phyloP scores from a whole-genome alignment of 2,113 vertebrate genomes.

The Pygoscelis antarcticus region DNA sequence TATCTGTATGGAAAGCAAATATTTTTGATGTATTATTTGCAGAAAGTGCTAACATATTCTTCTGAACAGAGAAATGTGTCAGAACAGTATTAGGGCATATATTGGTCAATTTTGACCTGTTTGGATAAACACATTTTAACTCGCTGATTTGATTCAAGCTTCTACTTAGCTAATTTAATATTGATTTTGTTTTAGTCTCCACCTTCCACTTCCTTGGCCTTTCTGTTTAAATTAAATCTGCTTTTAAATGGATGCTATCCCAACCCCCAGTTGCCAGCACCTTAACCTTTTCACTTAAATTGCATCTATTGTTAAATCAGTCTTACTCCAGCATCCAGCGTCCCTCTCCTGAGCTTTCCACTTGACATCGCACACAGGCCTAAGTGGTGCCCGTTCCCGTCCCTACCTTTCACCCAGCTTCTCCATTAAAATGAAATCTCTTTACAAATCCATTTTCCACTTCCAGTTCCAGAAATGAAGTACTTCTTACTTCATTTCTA shows the following conservation, averaged over 20 bases:
- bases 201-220: conserved; percentile 25
- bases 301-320: conserved; percentile 54
- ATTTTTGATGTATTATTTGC: not conserved
- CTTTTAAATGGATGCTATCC: conserved; percentile 8
- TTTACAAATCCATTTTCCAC: conserved; percentile 15
- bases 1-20: not conserved
- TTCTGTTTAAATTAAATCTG: conserved; percentile 55
- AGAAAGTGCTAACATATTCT: not conserved
- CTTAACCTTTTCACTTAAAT: conserved; percentile 46
- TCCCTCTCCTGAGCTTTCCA: conserved; percentile 15
- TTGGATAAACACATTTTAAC: not conserved
- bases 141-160: not conserved
- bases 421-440: conserved; percentile 8
- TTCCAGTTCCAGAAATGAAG: not conserved
- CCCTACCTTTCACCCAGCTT: not conserved
- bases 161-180: conserved; percentile 41
- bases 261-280: not conserved
- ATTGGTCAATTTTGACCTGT: not conserved
- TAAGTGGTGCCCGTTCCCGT: not conserved
- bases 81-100: not conserved
- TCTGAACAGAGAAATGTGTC: not conserved
- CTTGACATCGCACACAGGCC: not conserved
- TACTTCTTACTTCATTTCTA: not conserved
- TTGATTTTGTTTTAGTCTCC: conserved; percentile 56
- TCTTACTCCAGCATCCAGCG: not conserved